Conservation (phyloP, 2,888 invertebrate genomes). For the Sisyra nigra region DNA sequence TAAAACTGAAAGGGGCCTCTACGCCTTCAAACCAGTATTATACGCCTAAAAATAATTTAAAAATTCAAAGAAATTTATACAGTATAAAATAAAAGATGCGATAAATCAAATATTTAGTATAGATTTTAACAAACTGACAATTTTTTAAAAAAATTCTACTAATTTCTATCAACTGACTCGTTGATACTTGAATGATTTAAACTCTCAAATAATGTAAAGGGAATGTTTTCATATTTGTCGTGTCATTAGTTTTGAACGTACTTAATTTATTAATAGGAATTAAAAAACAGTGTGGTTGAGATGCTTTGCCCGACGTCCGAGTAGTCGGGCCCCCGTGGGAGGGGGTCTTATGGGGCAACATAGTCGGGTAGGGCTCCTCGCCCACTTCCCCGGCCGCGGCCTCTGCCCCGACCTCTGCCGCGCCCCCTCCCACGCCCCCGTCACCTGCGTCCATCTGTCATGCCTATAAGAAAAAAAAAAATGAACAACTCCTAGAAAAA, state of each 20-base stretch:
- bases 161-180: neutral
- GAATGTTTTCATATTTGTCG: neutral
- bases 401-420: constrained; percentile 54
- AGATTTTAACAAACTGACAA: too few species aligned
- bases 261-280: neutral
- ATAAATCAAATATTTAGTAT: too few species aligned
- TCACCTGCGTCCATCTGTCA: constrained; percentile 74
- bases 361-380: constrained; percentile 30
- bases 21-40: too few species aligned
- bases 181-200: neutral
- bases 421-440: constrained; percentile 77
- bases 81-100: too few species aligned
- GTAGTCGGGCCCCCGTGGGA: constrained; percentile 5
- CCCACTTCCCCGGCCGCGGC: constrained; percentile 63
- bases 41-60: too few species aligned
- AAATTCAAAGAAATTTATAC: too few species aligned
- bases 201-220: neutral
- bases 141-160: too few species aligned
- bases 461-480: constrained; percentile 28
- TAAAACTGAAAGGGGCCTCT: too few species aligned
- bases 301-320: constrained; percentile 4
- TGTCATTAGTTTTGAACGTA: neutral
- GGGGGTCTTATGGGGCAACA: constrained; percentile 17
- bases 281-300: constrained; percentile 1
- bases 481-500: too few species aligned